A percentile compares a stretch with the other conserved stretches of the same genome.
These are phyloP conservation scores for Thinocorus orbignyianus DNA, from an alignment of 2,113 vertebrate genomes.

Conservation along the genomic window DNA sequence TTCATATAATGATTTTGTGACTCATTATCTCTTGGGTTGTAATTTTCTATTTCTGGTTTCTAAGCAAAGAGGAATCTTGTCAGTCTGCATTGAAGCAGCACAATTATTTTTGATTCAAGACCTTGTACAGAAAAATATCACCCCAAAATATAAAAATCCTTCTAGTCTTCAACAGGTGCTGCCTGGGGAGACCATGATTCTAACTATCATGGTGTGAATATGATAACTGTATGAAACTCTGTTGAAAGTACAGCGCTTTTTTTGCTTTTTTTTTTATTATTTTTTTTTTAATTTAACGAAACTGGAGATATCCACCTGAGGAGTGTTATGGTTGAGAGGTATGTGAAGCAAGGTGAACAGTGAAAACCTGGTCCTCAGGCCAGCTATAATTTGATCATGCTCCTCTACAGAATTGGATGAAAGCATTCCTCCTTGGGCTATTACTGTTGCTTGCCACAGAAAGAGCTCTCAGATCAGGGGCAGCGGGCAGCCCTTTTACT, in stretches of 20 bases:
- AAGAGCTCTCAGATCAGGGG: not conserved
- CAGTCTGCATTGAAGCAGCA: not conserved
- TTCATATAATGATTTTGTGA: not conserved
- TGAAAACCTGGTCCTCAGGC: not conserved
- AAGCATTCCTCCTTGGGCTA: not conserved
- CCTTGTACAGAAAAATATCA: not conserved
- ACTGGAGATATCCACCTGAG: not conserved
- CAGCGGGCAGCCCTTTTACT: not conserved
- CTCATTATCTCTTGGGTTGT: not conserved
- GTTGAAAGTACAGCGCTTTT: not conserved
- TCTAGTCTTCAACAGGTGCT: not conserved
- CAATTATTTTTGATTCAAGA: not conserved
- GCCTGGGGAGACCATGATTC: not conserved
- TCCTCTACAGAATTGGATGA: not conserved
- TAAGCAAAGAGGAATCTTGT: not conserved
- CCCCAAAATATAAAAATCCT: not conserved
- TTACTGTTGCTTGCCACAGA: not conserved
- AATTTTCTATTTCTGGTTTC: slow-evolving; percentile 27
- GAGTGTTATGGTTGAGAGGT: not conserved
- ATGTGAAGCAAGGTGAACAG: not conserved
- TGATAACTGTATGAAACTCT: not conserved
- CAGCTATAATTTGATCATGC: not conserved
- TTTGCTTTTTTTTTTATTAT: not conserved
- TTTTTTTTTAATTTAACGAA: not conserved
- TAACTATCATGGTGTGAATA: not conserved